Conservation (phyloP, 2,797 vertebrate genomes). For the Chelon labrosus region DNA sequence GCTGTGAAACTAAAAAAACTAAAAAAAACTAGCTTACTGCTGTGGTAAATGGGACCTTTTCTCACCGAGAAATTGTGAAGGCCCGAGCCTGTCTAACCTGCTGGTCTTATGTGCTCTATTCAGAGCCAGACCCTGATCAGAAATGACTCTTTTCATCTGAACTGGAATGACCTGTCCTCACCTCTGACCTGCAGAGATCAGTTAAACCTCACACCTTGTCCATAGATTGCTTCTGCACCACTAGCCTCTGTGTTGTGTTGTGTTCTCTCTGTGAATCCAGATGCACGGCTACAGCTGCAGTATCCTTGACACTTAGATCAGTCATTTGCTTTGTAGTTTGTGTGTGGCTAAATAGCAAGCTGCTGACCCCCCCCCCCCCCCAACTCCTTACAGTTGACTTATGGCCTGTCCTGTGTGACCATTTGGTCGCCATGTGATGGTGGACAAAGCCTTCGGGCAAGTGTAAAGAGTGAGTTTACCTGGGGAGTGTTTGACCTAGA, state of each 20-base stretch:
- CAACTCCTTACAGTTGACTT: conserved; percentile 34
- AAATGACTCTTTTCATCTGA: conserved; percentile 9
- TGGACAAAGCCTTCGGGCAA: conserved; percentile 31
- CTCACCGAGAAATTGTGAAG: not conserved
- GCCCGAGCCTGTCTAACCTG: conserved; percentile 41
- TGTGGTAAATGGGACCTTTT: not conserved
- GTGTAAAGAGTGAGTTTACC: conserved; percentile 32
- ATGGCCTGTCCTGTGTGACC: conserved; percentile 45
- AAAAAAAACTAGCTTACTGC: not conserved
- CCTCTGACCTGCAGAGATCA: conserved; percentile 9
- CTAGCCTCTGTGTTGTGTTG: not conserved
- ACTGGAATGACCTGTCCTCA: conserved; percentile 40
- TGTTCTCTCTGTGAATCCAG: not conserved
- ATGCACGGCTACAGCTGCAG: not conserved
- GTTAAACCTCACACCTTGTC: not conserved
- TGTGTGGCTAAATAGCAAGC: not conserved
- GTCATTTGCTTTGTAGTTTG: not conserved
- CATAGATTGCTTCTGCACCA: not conserved
- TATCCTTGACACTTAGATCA: not conserved
- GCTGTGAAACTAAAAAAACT: not conserved
- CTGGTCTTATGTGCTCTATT: conserved; percentile 18
- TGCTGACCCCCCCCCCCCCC: not conserved
- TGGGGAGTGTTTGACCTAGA: conserved; percentile 22
- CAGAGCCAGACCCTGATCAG: conserved; percentile 1
- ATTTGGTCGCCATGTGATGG: conserved; percentile 56